phyloP scores from a whole-genome alignment of 2,797 vertebrate species.

The Astyanax mexicanus region DNA sequence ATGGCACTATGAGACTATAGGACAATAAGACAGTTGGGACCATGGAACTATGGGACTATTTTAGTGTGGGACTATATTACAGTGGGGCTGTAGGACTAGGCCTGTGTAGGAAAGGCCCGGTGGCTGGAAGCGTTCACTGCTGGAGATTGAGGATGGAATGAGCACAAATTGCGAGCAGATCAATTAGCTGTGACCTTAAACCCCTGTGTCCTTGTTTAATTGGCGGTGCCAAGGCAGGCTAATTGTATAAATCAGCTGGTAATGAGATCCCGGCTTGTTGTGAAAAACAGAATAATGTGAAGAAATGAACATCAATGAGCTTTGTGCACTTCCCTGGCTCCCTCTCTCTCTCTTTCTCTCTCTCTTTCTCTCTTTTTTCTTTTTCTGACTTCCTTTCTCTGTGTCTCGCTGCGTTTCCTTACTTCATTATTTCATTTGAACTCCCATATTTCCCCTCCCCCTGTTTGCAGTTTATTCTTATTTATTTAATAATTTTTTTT shows the following conservation, averaged over 20 bases:
- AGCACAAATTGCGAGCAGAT: constrained; percentile 82
- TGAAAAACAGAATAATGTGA: constrained; percentile 85
- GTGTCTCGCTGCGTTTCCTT: constrained; percentile 36
- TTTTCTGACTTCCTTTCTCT: constrained; percentile 1
- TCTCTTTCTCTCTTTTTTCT: constrained; percentile 25
- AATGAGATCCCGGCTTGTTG: constrained; percentile 89
- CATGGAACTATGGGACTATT: no score
- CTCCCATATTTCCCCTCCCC: no score
- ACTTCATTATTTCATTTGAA: constrained; percentile 8
- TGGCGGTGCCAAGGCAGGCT: constrained; percentile 83
- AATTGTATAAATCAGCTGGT: constrained; percentile 89
- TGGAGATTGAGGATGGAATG: constrained; percentile 72
- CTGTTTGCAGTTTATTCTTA: no score
- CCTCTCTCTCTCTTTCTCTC: constrained; percentile 21
- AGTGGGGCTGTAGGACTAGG: no score
- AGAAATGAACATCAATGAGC: constrained; percentile 78
- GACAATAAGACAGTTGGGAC: no score
- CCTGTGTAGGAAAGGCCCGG: constrained; percentile 51
- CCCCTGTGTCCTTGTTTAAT: constrained; percentile 90
- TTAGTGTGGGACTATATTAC: no score
- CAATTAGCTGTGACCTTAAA: constrained; percentile 89
- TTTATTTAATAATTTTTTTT: no score
- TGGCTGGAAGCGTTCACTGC: constrained; percentile 71
- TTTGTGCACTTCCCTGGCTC: constrained; percentile 39
- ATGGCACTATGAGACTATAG: no score